Percentiles rank a stretch among this genome's conserved stretches.
phyloP scores from a whole-genome alignment of 2,113 vertebrate genomes.

The Isichthys henryi region DNA sequence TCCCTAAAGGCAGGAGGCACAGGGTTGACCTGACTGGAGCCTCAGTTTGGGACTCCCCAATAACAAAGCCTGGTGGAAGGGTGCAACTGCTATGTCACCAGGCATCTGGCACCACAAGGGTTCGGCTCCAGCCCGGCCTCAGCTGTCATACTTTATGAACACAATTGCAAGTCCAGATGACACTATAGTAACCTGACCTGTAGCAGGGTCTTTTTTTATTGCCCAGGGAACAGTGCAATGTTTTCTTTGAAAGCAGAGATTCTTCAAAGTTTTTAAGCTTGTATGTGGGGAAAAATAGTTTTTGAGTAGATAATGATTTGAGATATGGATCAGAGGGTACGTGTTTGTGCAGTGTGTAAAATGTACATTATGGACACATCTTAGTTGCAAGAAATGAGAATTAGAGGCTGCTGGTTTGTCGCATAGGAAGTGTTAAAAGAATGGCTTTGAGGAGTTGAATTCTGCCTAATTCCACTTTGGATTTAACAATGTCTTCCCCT shows the following conservation, averaged over 20 bases:
- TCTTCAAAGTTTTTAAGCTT: slow-evolving; percentile 15
- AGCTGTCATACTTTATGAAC: slow-evolving; percentile 53
- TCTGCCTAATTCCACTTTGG: not conserved
- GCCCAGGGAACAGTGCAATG: slow-evolving; percentile 38
- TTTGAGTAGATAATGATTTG: not conserved
- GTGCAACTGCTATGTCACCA: slow-evolving; percentile 30
- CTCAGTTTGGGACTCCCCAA: slow-evolving; percentile 29
- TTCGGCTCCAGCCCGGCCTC: slow-evolving; percentile 58
- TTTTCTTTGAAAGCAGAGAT: not conserved
- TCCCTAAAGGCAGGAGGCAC: not conserved
- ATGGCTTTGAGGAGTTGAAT: not conserved
- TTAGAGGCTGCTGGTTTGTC: slow-evolving; percentile 17
- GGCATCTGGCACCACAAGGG: slow-evolving; percentile 48
- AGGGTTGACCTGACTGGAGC: not conserved
- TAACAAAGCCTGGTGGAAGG: slow-evolving; percentile 31
- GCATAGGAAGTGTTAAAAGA: no score
- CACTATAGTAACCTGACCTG: slow-evolving; percentile 53
- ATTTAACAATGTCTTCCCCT: not conserved
- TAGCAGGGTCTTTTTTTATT: slow-evolving; percentile 31
- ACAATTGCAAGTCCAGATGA: slow-evolving; percentile 44
- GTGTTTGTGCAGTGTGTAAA: slow-evolving; percentile 33
- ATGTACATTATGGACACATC: slow-evolving; percentile 56
- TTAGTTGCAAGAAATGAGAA: slow-evolving; percentile 39
- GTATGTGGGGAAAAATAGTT: not conserved
- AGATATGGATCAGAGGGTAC: slow-evolving; percentile 37